Evolutionary conservation across 1,140 invertebrate species (phyloP).

Genomic region (Laodelphax striatellus): DNA sequence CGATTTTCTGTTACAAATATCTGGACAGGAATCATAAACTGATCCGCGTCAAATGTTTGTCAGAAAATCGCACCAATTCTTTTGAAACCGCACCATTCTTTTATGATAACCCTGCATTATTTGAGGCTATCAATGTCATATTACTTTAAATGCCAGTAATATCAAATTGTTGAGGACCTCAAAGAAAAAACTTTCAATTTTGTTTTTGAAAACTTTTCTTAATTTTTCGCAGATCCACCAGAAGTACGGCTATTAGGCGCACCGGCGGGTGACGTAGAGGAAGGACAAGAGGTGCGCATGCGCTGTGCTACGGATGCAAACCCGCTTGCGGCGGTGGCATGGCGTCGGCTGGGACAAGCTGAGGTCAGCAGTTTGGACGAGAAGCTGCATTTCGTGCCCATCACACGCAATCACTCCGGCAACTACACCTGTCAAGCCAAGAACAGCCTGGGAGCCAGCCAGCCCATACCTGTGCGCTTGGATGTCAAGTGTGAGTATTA

Average conservation of each 20-base stretch:
- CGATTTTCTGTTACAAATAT: too few relatives aligned
- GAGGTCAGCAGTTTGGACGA: conserved; percentile 62
- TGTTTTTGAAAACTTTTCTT: too few relatives aligned
- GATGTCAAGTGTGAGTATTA: conserved; percentile 76
- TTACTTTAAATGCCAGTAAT: too few relatives aligned
- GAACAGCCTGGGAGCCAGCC: conserved; percentile 67
- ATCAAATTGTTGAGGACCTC: too few relatives aligned
- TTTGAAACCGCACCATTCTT: too few relatives aligned
- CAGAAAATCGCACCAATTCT: too few relatives aligned
- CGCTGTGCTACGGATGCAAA: conserved; percentile 75
- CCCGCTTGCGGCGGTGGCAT: conserved; percentile 70
- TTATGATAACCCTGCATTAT: too few relatives aligned
- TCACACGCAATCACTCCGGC: conserved; percentile 52
- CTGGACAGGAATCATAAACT: too few relatives aligned
- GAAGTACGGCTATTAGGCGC: conserved; percentile 36
- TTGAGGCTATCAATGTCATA: too few relatives aligned
- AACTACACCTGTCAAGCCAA: conserved; percentile 71
- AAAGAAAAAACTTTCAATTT: too few relatives aligned
- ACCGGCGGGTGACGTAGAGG: conserved; percentile 53
- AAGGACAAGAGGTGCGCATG: conserved; percentile 62
- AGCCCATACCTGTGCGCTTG: conserved; percentile 62
- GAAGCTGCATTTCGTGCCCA: conserved; percentile 55
- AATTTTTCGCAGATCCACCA: background rate
- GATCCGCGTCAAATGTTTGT: too few relatives aligned
- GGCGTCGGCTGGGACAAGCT: conserved; percentile 51